These are phyloP conservation scores for Cylas formicarius DNA, from an alignment of 1,140 invertebrate genomes.

Conservation along the genomic window DNA sequence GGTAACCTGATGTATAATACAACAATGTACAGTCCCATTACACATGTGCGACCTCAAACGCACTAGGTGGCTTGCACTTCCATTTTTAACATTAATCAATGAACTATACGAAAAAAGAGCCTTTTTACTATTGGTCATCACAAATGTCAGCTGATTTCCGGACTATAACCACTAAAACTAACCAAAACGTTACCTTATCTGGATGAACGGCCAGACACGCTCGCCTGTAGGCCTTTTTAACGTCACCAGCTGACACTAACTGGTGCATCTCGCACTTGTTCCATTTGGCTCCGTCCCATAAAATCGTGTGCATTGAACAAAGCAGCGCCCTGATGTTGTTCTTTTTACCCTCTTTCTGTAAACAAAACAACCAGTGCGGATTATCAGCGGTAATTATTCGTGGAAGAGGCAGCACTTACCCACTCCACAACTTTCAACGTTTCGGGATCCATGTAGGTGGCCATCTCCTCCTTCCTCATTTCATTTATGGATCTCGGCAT, in stretches of 20 bases:
- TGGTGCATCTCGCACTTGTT: constrained; percentile 89
- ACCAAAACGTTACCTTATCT: constrained; percentile 96
- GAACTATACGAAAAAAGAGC: too few relatives aligned
- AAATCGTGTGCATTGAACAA: constrained; percentile 86
- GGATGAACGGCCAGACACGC: constrained; percentile 96
- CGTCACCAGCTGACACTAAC: constrained; percentile 80
- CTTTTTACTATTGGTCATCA: too few relatives aligned
- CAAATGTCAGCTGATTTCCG: too few relatives aligned
- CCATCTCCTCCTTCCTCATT: constrained; percentile 83
- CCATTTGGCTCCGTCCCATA: constrained; percentile 95
- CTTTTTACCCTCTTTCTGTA: constrained; percentile 89
- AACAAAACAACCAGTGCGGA: constrained; percentile 10
- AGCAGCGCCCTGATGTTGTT: constrained; percentile 92
- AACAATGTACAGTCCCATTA: too few relatives aligned
- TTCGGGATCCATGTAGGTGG: constrained; percentile 85
- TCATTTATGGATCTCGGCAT: constrained; percentile 86
- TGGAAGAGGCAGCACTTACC: constrained; percentile 43
- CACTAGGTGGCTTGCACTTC: too few relatives aligned
- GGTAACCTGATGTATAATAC: too few relatives aligned
- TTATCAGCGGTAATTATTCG: constrained; percentile 1
- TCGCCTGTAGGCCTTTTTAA: constrained; percentile 92
- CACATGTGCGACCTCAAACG: too few relatives aligned
- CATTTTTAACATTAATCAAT: too few relatives aligned
- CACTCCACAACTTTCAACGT: constrained; percentile 75
- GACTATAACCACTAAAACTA: too few relatives aligned